Conservation (phyloP, 2,113 vertebrate genomes). For the Menura novaehollandiae region DNA sequence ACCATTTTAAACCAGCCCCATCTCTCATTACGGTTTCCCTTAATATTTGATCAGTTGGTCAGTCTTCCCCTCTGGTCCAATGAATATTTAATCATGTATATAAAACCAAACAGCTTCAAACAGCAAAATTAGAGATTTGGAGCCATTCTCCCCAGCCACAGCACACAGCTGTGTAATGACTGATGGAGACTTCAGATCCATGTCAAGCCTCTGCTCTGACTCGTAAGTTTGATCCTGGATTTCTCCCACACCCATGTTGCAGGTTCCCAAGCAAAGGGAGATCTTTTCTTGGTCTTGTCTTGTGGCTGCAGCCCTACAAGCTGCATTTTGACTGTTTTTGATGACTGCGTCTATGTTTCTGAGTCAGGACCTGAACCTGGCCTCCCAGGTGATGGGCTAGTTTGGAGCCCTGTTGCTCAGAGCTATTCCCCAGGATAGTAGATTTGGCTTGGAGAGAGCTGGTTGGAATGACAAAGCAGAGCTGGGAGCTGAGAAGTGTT, state of each 20-base stretch:
- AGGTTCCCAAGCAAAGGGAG: not conserved
- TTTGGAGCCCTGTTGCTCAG: not conserved
- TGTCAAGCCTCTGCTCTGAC: not conserved
- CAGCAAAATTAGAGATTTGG: not conserved
- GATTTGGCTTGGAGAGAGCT: not conserved
- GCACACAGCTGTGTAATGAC: not conserved
- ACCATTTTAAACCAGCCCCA: not conserved
- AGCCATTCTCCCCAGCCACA: not conserved
- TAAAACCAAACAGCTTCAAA: not conserved
- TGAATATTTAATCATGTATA: not conserved
- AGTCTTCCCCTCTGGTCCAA: not conserved
- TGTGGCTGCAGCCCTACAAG: not conserved
- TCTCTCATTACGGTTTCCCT: not conserved
- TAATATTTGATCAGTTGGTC: not conserved
- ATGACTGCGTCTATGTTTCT: not conserved
- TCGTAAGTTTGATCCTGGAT: not conserved
- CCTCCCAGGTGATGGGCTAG: not conserved
- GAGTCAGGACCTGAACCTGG: not conserved
- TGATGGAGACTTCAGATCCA: not conserved
- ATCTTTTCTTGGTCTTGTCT: not conserved
- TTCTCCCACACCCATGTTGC: accelerated
- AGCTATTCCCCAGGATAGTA: not conserved
- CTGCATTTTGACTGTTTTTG: not conserved
- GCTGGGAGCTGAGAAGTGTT: not conserved
- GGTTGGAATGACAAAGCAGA: not conserved